Evolutionary conservation across 2,113 vertebrate genomes (phyloP), one percentile per base, ranked within the genome.

Genomic region (Dipodomys ordii): DNA sequence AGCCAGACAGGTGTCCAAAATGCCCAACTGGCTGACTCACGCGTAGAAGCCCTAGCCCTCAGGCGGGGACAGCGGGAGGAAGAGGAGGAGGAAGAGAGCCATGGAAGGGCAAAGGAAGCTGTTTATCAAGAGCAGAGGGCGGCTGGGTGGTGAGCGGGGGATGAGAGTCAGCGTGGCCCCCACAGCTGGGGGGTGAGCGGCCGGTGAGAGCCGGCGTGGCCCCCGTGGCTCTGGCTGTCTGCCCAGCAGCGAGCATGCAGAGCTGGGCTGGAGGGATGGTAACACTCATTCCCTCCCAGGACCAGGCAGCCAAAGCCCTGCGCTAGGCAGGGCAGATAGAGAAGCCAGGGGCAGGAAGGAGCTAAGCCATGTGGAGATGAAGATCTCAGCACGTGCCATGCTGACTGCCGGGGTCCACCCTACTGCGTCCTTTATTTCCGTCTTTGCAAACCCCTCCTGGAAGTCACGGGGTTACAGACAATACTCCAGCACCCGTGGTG

Each of bases 371-470:
- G 77, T 88, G 27, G n/a, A 81, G 62, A 28, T 49, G 74, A 80
- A 87, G 68, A 28, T 49, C 6, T 84, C 64, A 81, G 9, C 81
- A 81, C 81, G 85, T 79, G 77, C 71, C 78, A 22, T 72, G 57
- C 18, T 57, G n/a, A 74, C 44, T 32, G 10, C 18, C 73, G 60
- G 6, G 32, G 22, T 84, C 49, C 76, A 67, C 2, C 67, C 28
- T 76, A 16, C 30, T 77, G 72, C n/a, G 73, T 89, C 46, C 49
- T 65, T 91, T 79, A 82, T 71, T 94, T 62, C 39, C 88, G 5
- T 39, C 39, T 39, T 35, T 83, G 67, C 35, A 73, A 93, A 22
- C 32, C 39, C 39, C 39, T 39, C 39, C 39, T 39, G 39, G 5
- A 39, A 39, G 39, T 5, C 39, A 6, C 39, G 39, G 39, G 39